Evolutionary conservation across 2,113 vertebrate species (phyloP), one percentile per base, ranked within the genome.

Genomic region (Callipepla squamata): DNA sequence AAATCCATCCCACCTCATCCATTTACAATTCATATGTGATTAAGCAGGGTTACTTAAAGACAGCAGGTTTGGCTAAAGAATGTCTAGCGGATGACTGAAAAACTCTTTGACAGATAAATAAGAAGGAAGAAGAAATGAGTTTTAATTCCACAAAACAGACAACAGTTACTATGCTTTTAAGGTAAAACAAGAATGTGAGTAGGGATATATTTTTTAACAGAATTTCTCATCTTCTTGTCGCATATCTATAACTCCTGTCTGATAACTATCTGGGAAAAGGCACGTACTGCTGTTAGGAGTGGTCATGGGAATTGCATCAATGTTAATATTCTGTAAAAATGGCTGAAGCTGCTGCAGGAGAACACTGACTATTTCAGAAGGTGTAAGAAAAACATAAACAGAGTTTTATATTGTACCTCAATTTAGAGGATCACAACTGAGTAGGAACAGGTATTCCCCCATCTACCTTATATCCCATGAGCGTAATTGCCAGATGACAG

Each of bases 131-230:
- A 38, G 28, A 9, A 15, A 18, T 42, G 62, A 15, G 26, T 32
- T 34, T 70, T 89, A 73, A 36, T 62, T 87, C 17, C 5, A 34
- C n/a, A 80, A 67, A 73, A 8, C 3, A 40, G 50, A 61, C 73
- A 88, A 70, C 13, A 66, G 48, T 11, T 32, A 30, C 7, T 7
- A 22, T 13, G 1, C 61, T 80, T 90, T 66, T 26, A 70, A 75
- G 85, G 67, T 2, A 87, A 57, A 77, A 34, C 28, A 84, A 85
- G 78, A 79, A 72, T 55, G 4, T 75, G 92, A 92, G 51, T 26
- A 85, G 59, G 66, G 8, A 7, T 22, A 58, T 66, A 44, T 53
- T 84, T 50, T 58, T 38, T 36, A 62, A 42, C 1, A 51, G 32
- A 74, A 1, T 13, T 42, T 79, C 36, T 48, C 1, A 0, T 34